These are phyloP conservation scores for Charina bottae DNA, from an alignment of 2,113 vertebrate species.

Conservation along the genomic window DNA sequence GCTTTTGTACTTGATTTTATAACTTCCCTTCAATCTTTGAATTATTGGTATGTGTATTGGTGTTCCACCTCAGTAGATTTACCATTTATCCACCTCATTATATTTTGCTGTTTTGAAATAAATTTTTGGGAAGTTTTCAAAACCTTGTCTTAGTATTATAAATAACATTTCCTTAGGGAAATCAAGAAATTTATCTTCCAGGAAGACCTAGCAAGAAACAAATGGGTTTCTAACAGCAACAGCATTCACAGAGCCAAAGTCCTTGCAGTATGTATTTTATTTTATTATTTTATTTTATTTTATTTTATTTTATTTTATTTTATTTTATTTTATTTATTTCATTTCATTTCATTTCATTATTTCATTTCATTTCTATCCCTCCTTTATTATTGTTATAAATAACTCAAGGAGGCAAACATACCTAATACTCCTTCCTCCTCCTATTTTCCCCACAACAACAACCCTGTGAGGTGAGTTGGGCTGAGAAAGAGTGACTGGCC, in stretches of 20 bases:
- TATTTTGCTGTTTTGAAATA: not conserved
- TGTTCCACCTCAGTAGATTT: not conserved
- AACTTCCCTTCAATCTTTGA: not conserved
- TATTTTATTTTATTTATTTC: no score
- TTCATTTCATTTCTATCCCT: no score
- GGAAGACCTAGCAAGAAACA: not conserved
- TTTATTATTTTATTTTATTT: no score
- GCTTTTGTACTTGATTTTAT: not conserved
- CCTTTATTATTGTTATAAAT: no score
- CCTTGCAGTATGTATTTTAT: constrained; percentile 1
- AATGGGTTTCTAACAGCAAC: not conserved
- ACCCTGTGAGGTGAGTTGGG: no score
- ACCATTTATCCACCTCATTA: not conserved
- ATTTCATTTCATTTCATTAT: no score
- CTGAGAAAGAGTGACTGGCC: no score
- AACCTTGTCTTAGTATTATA: not conserved
- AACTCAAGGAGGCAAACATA: no score
- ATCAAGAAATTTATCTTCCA: not conserved
- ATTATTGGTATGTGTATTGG: not conserved
- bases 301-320: no score
- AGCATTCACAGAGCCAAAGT: rapidly evolving
- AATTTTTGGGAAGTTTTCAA: not conserved
- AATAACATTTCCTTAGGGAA: constrained; percentile 9
- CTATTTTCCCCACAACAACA: no score
- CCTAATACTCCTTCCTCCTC: no score